Evolutionary conservation across 2,888 invertebrate species (phyloP).

Genomic region (Ochropleura leucogaster): DNA sequence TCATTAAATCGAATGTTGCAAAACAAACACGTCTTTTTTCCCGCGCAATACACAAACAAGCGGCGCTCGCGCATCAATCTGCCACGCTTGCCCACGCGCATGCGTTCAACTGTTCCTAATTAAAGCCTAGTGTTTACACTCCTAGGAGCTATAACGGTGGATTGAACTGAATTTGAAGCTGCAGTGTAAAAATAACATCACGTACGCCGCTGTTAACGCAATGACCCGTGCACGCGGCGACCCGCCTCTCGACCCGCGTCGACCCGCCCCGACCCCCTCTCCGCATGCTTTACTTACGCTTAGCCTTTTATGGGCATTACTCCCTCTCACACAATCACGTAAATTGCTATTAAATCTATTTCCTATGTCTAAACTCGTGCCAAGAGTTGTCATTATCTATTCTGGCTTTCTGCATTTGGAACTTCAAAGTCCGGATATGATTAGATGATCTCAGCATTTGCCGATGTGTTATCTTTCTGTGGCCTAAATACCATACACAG

Average conservation of each 20-base stretch:
- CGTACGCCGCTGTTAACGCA: conserved; percentile 74
- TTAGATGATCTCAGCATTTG: conserved; percentile 16
- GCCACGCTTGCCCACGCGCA: conserved; percentile 82
- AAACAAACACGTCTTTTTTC: conserved; percentile 83
- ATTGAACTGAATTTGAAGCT: conserved; percentile 82
- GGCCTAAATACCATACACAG: conserved; percentile 26
- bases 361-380: conserved; percentile 24
- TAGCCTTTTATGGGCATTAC: conserved; percentile 76
- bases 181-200: conserved; percentile 82
- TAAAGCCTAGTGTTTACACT: conserved; percentile 86
- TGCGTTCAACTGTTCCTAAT: conserved; percentile 82
- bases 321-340: conserved; percentile 19
- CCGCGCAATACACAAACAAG: conserved; percentile 63
- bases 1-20: conserved; percentile 82
- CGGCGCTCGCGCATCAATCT: conserved; percentile 78
- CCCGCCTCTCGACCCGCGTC: conserved; percentile 3
- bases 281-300: conserved; percentile 23
- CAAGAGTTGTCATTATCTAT: conserved; percentile 51
- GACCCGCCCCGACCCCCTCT: background rate
- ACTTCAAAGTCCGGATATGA: conserved; percentile 27
- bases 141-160: conserved; percentile 81
- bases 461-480: conserved; percentile 18
- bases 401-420: conserved; percentile 16
- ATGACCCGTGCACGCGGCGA: conserved; percentile 64
- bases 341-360: conserved; percentile 18